These are phyloP conservation scores for Uropsilus gracilis DNA, from an alignment of 2,113 vertebrate genomes.

Conservation along the genomic window DNA sequence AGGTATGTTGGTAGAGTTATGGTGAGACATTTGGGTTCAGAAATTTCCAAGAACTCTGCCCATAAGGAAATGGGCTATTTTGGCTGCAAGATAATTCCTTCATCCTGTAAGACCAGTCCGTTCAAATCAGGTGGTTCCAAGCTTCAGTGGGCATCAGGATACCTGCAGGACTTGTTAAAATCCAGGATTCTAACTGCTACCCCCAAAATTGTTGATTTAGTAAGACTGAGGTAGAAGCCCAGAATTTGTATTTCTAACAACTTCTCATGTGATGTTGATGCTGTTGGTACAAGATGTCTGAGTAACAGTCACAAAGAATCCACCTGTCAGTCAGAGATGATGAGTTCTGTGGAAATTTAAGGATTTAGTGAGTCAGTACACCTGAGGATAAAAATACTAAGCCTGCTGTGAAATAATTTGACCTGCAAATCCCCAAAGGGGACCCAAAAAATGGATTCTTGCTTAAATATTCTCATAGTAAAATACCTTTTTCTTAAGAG, in stretches of 20 bases:
- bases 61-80: neutral
- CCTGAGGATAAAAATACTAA: neutral
- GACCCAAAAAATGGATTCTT: slow-evolving; percentile 23
- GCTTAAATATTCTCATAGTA: neutral
- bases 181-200: neutral
- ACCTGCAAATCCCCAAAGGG: neutral
- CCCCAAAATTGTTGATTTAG: neutral
- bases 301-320: neutral
- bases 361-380: neutral
- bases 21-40: neutral
- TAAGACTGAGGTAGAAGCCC: neutral
- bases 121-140: neutral
- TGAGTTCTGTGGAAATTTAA: neutral
- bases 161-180: neutral
- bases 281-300: neutral
- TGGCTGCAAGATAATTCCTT: neutral
- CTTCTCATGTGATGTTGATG: neutral
- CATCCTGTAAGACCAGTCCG: neutral
- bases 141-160: neutral
- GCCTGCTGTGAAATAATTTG: neutral
- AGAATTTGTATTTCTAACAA: neutral
- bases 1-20: neutral
- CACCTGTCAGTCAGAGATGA: neutral
- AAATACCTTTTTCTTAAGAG: slow-evolving; percentile 29
- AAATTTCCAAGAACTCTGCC: neutral